These are phyloP conservation scores for Asarcornis scutulata DNA, from an alignment of 2,113 vertebrate genomes.

Conservation along the genomic window DNA sequence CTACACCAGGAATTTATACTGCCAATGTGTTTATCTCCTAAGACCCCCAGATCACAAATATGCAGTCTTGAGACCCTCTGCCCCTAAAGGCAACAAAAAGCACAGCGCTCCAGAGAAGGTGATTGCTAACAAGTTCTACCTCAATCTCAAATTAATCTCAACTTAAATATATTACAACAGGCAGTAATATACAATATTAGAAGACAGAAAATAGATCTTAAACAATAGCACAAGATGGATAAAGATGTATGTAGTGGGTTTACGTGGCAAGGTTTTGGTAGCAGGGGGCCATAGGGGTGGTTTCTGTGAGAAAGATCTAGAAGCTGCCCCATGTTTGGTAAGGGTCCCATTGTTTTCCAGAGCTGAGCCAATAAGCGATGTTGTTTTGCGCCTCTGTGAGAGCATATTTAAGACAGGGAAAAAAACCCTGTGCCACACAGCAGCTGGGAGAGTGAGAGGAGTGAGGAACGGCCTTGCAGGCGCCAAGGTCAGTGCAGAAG, in stretches of 20 bases:
- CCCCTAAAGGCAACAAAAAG: background rate
- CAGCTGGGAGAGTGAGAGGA: no score
- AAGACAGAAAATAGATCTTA: background rate
- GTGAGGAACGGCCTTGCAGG: no score
- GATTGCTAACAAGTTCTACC: background rate
- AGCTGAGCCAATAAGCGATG: no score
- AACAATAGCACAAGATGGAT: background rate
- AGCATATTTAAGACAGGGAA: no score
- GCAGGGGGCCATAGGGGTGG: no score
- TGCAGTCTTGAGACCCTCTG: background rate
- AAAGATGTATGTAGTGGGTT: background rate
- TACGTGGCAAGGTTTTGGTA: no score
- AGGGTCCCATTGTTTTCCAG: no score
- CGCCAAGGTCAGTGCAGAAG: no score
- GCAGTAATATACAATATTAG: fast-evolving
- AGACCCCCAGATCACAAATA: background rate
- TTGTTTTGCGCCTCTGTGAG: no score
- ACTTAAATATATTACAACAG: background rate
- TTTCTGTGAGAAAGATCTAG: no score
- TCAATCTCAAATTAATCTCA: background rate
- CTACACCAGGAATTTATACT: background rate
- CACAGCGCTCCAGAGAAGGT: background rate
- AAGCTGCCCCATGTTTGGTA: no score
- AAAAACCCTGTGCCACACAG: no score
- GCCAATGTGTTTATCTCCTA: background rate